phyloP scores from a whole-genome alignment of 2,113 vertebrate species.

The Sisor rabdophorus region DNA sequence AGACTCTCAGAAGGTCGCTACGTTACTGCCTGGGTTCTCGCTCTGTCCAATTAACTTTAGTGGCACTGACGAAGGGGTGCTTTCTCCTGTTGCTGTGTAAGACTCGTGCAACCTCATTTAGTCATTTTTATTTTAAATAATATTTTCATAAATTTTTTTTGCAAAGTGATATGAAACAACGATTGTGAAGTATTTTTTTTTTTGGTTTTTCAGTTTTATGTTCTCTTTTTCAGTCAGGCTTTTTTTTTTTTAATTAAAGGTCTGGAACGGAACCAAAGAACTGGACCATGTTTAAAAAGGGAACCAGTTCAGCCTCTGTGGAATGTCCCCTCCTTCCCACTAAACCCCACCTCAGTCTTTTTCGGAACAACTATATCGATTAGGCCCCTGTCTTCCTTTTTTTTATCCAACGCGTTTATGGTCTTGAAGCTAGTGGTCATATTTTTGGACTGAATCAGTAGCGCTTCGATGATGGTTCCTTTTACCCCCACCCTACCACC shows the following conservation, averaged over 20 bases:
- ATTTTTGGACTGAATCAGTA: conserved; percentile 55
- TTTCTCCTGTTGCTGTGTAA: conserved; percentile 40
- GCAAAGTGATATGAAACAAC: conserved; percentile 27
- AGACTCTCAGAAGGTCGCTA: background rate
- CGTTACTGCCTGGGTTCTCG: conserved; percentile 10
- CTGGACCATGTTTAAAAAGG: conserved; percentile 57
- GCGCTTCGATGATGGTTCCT: conserved; percentile 55
- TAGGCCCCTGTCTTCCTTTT: background rate
- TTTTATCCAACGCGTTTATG: background rate
- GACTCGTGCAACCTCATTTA: conserved; percentile 35
- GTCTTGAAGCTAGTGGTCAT: conserved; percentile 39
- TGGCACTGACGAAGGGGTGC: conserved; percentile 43
- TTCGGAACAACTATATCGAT: conserved; percentile 30
- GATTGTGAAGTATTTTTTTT: conserved; percentile 19
- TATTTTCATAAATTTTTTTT: conserved; percentile 33
- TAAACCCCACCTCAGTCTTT: background rate
- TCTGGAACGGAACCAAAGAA: conserved; percentile 57
- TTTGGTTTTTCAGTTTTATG: background rate
- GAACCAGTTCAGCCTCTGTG: conserved; percentile 69
- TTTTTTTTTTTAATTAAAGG: conserved; percentile 41
- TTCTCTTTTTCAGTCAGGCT: conserved; percentile 40
- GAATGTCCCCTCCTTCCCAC: conserved; percentile 60
- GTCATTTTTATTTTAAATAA: background rate
- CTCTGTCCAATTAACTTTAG: conserved; percentile 5
- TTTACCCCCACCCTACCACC: conserved; percentile 35